Conservation (phyloP, 2,888 invertebrate genomes). For the Melanophora roralis region DNA sequence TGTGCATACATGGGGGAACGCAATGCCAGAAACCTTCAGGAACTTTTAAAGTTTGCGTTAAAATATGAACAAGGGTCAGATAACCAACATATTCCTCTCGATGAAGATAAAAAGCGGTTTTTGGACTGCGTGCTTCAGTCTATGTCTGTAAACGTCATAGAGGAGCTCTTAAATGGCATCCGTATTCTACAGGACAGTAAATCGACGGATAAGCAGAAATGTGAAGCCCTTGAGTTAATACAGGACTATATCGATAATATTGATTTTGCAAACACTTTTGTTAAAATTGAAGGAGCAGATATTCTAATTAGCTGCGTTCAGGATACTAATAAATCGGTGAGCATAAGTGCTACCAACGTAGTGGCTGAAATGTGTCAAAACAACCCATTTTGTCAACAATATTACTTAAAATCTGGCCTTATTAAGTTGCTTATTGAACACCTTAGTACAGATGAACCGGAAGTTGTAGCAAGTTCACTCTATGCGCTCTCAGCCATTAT, state of each 20-base stretch:
- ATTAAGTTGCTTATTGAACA: slow-evolving; percentile 82
- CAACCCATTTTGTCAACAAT: slow-evolving; percentile 88
- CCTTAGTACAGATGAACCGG: slow-evolving; percentile 74
- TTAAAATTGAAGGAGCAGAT: slow-evolving; percentile 88
- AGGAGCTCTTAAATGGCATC: slow-evolving; percentile 82
- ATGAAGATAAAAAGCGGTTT: slow-evolving; percentile 77
- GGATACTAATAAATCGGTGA: slow-evolving; percentile 81
- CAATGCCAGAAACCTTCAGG: too few relatives aligned
- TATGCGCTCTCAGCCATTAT: slow-evolving; percentile 88
- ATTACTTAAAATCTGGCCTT: slow-evolving; percentile 82
- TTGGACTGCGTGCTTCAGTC: slow-evolving; percentile 84
- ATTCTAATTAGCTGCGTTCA: slow-evolving; percentile 84
- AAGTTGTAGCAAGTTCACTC: slow-evolving; percentile 83
- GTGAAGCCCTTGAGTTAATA: slow-evolving; percentile 83
- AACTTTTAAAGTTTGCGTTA: too few relatives aligned
- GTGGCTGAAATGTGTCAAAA: slow-evolving; percentile 90
- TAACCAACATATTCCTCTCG: too few relatives aligned
- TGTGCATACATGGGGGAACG: too few relatives aligned
- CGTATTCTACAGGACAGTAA: slow-evolving; percentile 79
- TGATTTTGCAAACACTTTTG: slow-evolving; percentile 90
- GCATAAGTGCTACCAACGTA: slow-evolving; percentile 82
- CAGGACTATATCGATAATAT: slow-evolving; percentile 85
- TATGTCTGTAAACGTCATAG: slow-evolving; percentile 84
- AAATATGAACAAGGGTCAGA: too few relatives aligned
- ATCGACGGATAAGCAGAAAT: slow-evolving; percentile 78